Evolutionary conservation across 2,888 invertebrate genomes (phyloP), one percentile per base, ranked within the genome.

Genomic region (Crossocerus cetratus): DNA sequence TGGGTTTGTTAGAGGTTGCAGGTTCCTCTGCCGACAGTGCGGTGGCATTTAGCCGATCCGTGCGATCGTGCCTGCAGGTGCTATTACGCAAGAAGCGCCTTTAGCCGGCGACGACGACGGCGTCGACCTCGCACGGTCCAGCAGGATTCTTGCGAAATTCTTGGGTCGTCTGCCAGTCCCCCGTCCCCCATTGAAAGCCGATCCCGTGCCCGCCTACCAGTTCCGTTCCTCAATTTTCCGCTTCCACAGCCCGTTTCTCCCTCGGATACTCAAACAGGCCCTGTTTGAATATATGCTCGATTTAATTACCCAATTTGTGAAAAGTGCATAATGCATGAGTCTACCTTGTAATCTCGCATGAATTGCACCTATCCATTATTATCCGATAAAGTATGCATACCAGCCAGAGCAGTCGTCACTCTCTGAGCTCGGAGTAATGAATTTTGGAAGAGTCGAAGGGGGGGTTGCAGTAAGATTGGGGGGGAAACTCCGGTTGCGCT

Each of bases 21-120:
- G 66, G 64, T 59, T 60, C 69, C 67, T 65, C 62, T 67, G 67
- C 68, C 72, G 60, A 70, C 78, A 71, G 74, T 71, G 78, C 76
- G 64, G 74, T 84, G 84, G 84, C 85, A 84, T 85, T 85, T 84
- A 85, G 69, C 79, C 70, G 83, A 84, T 76, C 77, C 75, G 78
- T 84, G 83, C 77, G 78, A 79, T 83, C 84, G 74, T 76, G 77
- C 67, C 65, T 69, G 63, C 69, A 58, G 65, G 62, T 61, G 68
- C 21, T 22, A 58, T 78, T 75, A 76, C 77, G 80, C 77, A 78
- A 81, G 76, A 16, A 60, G 70, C n/a, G 76, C 71, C 80, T 81
- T 80, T 81, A 80, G 57, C 68, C 69, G 43, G 42, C 71, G 66
- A 76, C 44, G 68, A 65, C 77, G 77, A 67, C 68, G 67, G 61